Percentiles rank a stretch among this genome's conserved stretches.
Conservation (phyloP, 2,797 vertebrate genomes). For the Eurystomus glaucurus region DNA sequence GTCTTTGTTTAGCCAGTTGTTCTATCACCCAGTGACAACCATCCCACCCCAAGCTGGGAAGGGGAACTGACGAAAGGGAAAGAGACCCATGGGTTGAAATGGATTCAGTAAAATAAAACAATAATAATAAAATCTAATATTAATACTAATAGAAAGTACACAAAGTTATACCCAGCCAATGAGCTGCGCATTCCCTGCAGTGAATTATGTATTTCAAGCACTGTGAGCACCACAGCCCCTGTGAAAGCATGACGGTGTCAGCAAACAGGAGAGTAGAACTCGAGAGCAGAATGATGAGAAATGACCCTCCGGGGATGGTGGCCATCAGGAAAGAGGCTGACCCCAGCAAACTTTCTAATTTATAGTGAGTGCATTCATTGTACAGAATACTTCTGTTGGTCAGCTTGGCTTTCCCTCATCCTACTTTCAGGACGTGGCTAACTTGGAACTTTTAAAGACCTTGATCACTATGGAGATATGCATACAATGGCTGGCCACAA, state of each 20-base stretch:
- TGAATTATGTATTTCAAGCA: background rate
- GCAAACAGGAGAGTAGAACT: background rate
- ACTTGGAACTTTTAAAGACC: background rate
- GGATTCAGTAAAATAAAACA: background rate
- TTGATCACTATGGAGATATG: background rate
- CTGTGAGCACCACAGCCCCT: background rate
- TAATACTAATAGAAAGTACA: background rate
- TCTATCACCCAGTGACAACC: background rate
- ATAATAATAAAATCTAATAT: background rate
- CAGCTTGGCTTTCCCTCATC: background rate
- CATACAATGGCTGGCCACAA: background rate
- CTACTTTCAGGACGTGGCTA: background rate
- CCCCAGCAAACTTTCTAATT: background rate
- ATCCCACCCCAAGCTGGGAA: background rate
- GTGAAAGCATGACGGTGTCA: background rate
- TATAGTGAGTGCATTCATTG: background rate
- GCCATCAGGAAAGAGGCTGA: background rate
- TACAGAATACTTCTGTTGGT: background rate
- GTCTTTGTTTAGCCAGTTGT: background rate
- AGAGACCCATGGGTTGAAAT: background rate
- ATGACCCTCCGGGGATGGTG: background rate
- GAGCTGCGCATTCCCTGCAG: background rate
- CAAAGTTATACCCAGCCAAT: background rate
- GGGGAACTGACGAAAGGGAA: background rate
- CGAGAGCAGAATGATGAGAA: background rate